Percentiles rank a stretch among this genome's conserved stretches.
Conservation (phyloP, 1,140 invertebrate genomes). For the Lerema accius region DNA sequence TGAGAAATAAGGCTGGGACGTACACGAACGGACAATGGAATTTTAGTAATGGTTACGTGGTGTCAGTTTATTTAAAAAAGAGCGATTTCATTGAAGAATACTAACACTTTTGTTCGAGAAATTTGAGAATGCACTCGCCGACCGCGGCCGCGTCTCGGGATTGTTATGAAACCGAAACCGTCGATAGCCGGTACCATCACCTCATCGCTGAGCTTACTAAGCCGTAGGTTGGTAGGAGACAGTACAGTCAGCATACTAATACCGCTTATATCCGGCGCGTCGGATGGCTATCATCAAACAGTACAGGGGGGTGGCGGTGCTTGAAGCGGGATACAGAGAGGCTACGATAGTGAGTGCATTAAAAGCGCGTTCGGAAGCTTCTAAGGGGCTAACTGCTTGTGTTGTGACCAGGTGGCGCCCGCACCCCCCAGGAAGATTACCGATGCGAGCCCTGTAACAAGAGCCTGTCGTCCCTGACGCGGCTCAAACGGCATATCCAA, state of each 20-base stretch:
- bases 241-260: slow-evolving; percentile 63
- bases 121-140: slow-evolving; percentile 57
- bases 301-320: slow-evolving; percentile 78
- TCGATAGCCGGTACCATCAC: slow-evolving; percentile 43
- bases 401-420: slow-evolving; percentile 82
- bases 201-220: slow-evolving; percentile 67
- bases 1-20: slow-evolving; percentile 67
- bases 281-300: slow-evolving; percentile 70
- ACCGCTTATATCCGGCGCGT: slow-evolving; percentile 71
- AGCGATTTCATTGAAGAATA: slow-evolving; percentile 72
- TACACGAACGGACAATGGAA: slow-evolving; percentile 75
- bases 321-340: slow-evolving; percentile 60
- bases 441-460: slow-evolving; percentile 94
- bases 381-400: slow-evolving; percentile 80
- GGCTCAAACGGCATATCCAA: slow-evolving; percentile 93
- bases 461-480: slow-evolving; percentile 91
- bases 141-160: slow-evolving; percentile 37
- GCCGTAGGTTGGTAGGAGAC: slow-evolving; percentile 60
- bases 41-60: slow-evolving; percentile 69
- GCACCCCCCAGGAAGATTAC: slow-evolving; percentile 88
- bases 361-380: slow-evolving; percentile 80
- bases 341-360: slow-evolving; percentile 80
- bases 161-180: slow-evolving; percentile 43
- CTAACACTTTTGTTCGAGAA: slow-evolving; percentile 70
- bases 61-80: slow-evolving; percentile 69